Base-by-base conservation (phyloP, 1,140 invertebrate species). In the Trichomalopsis sarcophagae region DNA sequence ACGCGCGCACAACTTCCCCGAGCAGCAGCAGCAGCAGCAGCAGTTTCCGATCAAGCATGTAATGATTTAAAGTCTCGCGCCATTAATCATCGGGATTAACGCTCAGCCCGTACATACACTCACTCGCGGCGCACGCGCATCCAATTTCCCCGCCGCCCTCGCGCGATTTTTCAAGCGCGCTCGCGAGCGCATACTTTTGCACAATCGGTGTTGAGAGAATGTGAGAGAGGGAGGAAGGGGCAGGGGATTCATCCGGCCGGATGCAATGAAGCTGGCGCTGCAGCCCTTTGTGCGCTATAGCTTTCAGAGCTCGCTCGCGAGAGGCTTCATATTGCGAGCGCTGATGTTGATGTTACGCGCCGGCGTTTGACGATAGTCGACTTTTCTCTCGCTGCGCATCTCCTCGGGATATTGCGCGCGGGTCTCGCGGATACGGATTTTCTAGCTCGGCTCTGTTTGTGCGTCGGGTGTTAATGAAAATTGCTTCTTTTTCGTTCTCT, bases 61-160 rank as follows among this genome's bases (percentile, higher is more conserved):
- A 80, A 80, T 80, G 62, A 80, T 80, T 80, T 80, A 80, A 80
- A 80, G 78, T 14, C 78, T 30, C 62, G 33, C 23, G 78, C 62
- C 78, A 80, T 80, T 80, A 80, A 80, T 80, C 78, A 80, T 80
- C 30, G 78, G 78, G 78, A 80, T 80, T 80, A 80, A 80, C n/a
- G 81, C 81, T 62, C 55, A 62, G 55, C 55, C 55, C 21, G 55
- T 62, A 62, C n/a, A 62, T 62, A 62, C 55, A 55, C 50, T 55
- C 55, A 62, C 55, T 21, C 55, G 21, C 55, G 10, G 79, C 47
- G 47, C 36, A 17, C n/a, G 50, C 21, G 6, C 68, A 71, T 71
- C 68, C 68, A 71, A 71, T 71, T 71, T 33, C 23, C 68, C 55
- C 0, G 21, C 4, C 55, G 4, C 55, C 21, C 14, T 3, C 17